Evolutionary conservation across 2,888 invertebrate species (phyloP).

Genomic region (Pollenia angustigena): DNA sequence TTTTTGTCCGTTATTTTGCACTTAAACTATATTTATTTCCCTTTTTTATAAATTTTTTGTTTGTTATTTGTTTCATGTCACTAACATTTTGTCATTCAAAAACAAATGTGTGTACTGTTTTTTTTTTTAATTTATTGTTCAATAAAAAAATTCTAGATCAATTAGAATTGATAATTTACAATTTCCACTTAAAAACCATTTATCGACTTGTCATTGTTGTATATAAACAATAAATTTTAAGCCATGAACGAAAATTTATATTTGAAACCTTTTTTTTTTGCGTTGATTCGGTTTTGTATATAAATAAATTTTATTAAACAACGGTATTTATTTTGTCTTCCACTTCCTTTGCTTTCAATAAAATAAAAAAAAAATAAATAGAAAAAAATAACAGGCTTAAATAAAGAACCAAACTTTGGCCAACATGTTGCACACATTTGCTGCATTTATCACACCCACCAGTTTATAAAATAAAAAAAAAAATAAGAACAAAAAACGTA

Average conservation of each 20-base stretch:
- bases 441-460: slow-evolving; percentile 72
- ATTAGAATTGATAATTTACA: slow-evolving; percentile 70
- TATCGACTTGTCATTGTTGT: slow-evolving; percentile 68
- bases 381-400: slow-evolving; percentile 18
- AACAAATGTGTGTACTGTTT: slow-evolving; percentile 8
- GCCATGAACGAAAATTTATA: slow-evolving; percentile 62
- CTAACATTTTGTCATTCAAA: slow-evolving; percentile 7
- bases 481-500: neutral
- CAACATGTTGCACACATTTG: slow-evolving; percentile 66
- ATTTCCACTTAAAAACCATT: slow-evolving; percentile 70
- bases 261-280: slow-evolving; percentile 30
- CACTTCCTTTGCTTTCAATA: slow-evolving; percentile 63
- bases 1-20: neutral
- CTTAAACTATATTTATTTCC: neutral
- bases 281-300: slow-evolving; percentile 17
- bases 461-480: slow-evolving; percentile 18
- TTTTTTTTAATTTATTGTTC: neutral
- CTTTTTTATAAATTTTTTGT: neutral
- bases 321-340: slow-evolving; percentile 34
- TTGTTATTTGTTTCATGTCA: neutral
- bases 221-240: slow-evolving; percentile 50
- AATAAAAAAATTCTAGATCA: slow-evolving; percentile 66
- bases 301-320: slow-evolving; percentile 55
- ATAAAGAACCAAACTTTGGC: slow-evolving; percentile 21
- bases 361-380: slow-evolving; percentile 14